Evolutionary conservation across 2,888 invertebrate genomes (phyloP).

Genomic region (Harpalus rubripes): DNA sequence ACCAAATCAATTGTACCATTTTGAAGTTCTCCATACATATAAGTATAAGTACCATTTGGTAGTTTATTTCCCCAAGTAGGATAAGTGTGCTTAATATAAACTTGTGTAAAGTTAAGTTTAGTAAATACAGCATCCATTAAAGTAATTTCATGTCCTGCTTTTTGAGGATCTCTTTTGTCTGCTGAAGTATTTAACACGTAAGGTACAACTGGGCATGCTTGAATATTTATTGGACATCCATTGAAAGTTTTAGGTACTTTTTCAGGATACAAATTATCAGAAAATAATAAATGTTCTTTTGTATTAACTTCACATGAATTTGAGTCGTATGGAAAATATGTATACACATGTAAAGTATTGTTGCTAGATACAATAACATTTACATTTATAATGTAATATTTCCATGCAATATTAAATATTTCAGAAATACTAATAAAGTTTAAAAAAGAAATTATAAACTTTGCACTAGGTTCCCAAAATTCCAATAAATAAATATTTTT

Average conservation of each 20-base stretch:
- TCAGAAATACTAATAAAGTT: slow-evolving; percentile 2
- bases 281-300: not conserved
- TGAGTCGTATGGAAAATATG: slow-evolving; percentile 36
- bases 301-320: slow-evolving; percentile 9
- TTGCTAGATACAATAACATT: slow-evolving; percentile 12
- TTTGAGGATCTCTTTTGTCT: slow-evolving; percentile 20
- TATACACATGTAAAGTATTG: slow-evolving; percentile 17
- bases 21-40: slow-evolving; percentile 77
- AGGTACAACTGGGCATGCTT: slow-evolving; percentile 67
- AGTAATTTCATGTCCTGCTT: slow-evolving; percentile 70
- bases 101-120: slow-evolving; percentile 68
- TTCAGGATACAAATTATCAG: slow-evolving; percentile 33
- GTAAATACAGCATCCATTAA: slow-evolving; percentile 67
- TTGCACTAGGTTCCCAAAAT: slow-evolving; percentile 58
- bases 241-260: slow-evolving; percentile 65
- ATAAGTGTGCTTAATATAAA: slow-evolving; percentile 66
- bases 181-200: slow-evolving; percentile 68
- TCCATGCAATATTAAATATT: slow-evolving; percentile 45
- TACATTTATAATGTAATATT: slow-evolving; percentile 44
- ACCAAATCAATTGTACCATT: slow-evolving; percentile 77
- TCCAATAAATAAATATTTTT: not conserved
- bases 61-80: slow-evolving; percentile 77
- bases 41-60: slow-evolving; percentile 77
- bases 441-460: slow-evolving; percentile 42
- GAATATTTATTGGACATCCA: slow-evolving; percentile 68